These are phyloP conservation scores for Beris morrisii DNA, from an alignment of 2,888 invertebrate species.

Conservation along the genomic window DNA sequence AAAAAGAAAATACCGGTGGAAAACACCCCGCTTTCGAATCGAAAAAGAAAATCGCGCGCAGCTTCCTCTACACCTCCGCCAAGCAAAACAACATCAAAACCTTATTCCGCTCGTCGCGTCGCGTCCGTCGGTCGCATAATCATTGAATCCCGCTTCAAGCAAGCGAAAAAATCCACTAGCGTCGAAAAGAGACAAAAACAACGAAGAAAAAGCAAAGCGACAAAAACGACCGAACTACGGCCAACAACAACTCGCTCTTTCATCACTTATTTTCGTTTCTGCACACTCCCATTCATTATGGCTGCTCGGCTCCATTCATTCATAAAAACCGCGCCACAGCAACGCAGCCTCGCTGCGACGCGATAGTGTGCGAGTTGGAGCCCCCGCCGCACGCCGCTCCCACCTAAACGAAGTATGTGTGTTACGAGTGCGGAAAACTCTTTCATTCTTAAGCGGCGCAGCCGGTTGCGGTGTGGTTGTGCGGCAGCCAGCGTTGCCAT, in stretches of 20 bases:
- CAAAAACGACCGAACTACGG: conserved; percentile 7
- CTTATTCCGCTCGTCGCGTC: too few species aligned
- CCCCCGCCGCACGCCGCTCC: conserved; percentile 23
- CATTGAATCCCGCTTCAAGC: too few species aligned
- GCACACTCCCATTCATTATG: conserved; percentile 40
- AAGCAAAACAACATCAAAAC: too few species aligned
- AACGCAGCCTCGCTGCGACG: conserved; percentile 20
- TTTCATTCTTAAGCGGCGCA: neutral
- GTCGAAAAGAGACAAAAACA: conserved; percentile 7
- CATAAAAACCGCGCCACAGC: conserved; percentile 41
- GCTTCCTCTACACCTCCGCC: too few species aligned
- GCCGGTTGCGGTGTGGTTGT: conserved; percentile 1
- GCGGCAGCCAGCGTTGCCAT: neutral
- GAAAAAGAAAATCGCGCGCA: too few species aligned
- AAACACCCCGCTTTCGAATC: too few species aligned
- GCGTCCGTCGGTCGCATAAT: too few species aligned
- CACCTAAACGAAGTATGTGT: neutral
- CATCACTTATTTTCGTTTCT: conserved; percentile 9
- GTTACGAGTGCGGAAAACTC: neutral
- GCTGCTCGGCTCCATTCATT: conserved; percentile 40
- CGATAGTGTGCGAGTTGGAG: too few species aligned
- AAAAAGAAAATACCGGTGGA: too few species aligned
- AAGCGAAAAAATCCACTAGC: neutral
- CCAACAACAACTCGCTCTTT: conserved; percentile 12
- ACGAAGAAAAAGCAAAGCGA: conserved; percentile 23